phyloP scores from a whole-genome alignment of 1,140 invertebrate genomes.

The Ephestia elutella region DNA sequence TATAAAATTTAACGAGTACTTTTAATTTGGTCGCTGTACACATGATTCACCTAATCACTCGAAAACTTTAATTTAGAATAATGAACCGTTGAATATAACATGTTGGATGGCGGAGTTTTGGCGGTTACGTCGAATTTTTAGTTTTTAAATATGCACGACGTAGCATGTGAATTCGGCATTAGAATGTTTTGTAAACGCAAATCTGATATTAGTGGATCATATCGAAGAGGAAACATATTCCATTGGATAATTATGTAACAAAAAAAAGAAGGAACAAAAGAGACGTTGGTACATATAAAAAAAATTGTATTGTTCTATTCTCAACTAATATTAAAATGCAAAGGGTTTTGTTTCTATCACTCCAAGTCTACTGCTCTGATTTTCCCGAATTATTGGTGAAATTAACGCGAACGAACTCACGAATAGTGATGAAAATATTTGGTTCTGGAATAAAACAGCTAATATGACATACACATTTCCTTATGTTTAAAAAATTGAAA shows the following conservation, averaged over 20 bases:
- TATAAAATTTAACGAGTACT: conserved; percentile 4
- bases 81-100: conserved; percentile 51
- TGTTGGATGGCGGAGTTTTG: conserved; percentile 30
- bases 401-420: too few relatives aligned
- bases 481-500: too few relatives aligned
- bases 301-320: too few relatives aligned
- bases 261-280: conserved; percentile 18
- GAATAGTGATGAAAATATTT: too few relatives aligned
- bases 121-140: conserved; percentile 42
- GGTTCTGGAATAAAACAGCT: too few relatives aligned
- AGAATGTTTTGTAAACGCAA: conserved; percentile 46
- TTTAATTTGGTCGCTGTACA: conserved; percentile 18
- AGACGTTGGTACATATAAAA: too few relatives aligned
- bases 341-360: too few relatives aligned
- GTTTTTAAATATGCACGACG: conserved; percentile 35
- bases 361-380: too few relatives aligned
- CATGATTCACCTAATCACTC: conserved; percentile 41
- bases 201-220: conserved; percentile 58
- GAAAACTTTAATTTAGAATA: conserved; percentile 52
- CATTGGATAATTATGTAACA: conserved; percentile 1
- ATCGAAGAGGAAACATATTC: conserved; percentile 40
- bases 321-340: too few relatives aligned
- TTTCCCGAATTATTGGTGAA: too few relatives aligned
- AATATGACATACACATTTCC: too few relatives aligned
- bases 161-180: conserved; percentile 50